Base-by-base conservation (phyloP, 2,888 invertebrate species). In the Apantesis nais region DNA sequence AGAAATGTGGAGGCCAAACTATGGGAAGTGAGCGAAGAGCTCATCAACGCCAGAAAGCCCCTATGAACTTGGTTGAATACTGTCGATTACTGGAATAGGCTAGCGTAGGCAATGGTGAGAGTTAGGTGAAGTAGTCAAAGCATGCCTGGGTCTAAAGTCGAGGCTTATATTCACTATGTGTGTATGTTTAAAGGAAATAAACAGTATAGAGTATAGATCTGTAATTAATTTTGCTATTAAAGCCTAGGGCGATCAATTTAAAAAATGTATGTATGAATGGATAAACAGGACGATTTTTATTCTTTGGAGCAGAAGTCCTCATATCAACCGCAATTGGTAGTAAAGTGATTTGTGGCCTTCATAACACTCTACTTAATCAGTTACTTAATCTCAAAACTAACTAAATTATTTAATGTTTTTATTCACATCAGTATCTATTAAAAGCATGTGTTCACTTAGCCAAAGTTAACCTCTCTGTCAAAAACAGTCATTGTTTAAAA, bases 1-100 rank as follows among this genome's bases (percentile, higher is more conserved):
- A 95, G 96, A 69, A 96, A 96, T 5, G 92, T 96, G 19, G 96
- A 97, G 68, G 88, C 88, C 34, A 96, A 96, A 78, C 92, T 98
- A 29, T 98, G 98, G 98, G 93, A 96, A 64, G 92, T 96, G 67
- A 97, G 97, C 89, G 96, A 96, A 75, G 94, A 96, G 76, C 84
- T 97, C 78, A 80, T 95, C 2, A 91, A 89, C 71, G 92, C 92
- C 0, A 88, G 93, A 76, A 92, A 85, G 74, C 94, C 94, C 0
- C 84, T 93, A 73, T 90, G 86, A 88, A 80, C 68, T 66, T 12
- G 1, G 11, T n/a, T n/a, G 37, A 16, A 19, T 55, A 66, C 60
- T 68, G 31, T 22, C 25, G 22, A 64, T 22, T 31, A 29, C 67
- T 67, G 67, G 55, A 71, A 31, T 37, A 67, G 70, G 5, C 41